Evolutionary conservation across 2,888 invertebrate genomes (phyloP).

Genomic region (Esperia sulphurella): DNA sequence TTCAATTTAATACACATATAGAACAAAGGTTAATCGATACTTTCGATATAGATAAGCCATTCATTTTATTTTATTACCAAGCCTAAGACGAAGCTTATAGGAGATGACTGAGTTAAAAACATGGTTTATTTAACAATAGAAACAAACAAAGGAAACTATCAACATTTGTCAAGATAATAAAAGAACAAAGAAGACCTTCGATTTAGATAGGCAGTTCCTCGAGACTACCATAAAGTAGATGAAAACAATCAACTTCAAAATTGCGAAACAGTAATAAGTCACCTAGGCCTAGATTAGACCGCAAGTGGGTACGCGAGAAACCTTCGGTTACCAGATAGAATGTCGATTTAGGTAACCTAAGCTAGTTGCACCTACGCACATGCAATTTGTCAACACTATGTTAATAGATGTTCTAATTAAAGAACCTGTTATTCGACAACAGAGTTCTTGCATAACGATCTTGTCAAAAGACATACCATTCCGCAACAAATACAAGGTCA

Average conservation of each 20-base stretch:
- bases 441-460: no score
- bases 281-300: slow-evolving; percentile 29
- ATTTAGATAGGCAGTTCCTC: slow-evolving; percentile 7
- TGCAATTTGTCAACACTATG: slow-evolving; percentile 34
- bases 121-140: not conserved
- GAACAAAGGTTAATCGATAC: no score
- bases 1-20: no score
- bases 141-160: not conserved
- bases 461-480: no score
- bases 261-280: slow-evolving; percentile 4
- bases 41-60: no score
- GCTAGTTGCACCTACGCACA: slow-evolving; percentile 40
- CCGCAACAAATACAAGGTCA: no score
- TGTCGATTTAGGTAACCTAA: slow-evolving; percentile 53
- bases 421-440: not conserved
- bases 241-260: not conserved
- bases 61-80: no score
- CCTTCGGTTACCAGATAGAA: slow-evolving; percentile 56
- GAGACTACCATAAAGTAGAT: not conserved
- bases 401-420: slow-evolving; percentile 4
- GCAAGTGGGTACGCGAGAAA: slow-evolving; percentile 30
- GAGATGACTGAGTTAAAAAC: no score
- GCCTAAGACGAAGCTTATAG: no score
- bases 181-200: not conserved
- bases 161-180: not conserved